Conservation (phyloP, 1,140 invertebrate genomes). For the Propsilocerus akamusi region DNA sequence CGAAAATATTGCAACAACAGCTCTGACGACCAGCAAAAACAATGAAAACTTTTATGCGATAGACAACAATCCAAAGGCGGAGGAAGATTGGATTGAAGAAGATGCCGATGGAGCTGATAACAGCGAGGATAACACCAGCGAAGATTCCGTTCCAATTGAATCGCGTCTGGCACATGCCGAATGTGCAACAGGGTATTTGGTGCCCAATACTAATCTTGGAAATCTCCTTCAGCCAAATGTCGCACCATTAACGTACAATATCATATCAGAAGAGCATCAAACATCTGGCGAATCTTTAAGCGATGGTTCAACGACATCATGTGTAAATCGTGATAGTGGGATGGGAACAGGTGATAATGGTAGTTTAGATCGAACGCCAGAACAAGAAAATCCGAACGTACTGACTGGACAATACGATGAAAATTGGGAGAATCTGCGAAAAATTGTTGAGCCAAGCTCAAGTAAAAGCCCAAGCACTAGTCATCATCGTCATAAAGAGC, state of each 20-base stretch:
- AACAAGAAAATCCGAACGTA: not conserved
- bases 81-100: not conserved
- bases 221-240: conserved; percentile 22
- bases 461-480: not conserved
- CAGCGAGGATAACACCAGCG: not conserved
- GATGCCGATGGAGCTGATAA: conserved; percentile 17
- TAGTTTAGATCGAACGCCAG: conserved; percentile 37
- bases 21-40: not conserved
- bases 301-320: conserved; percentile 11
- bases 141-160: not conserved
- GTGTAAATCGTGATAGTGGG: conserved; percentile 33
- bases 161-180: conserved; percentile 14
- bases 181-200: conserved; percentile 22
- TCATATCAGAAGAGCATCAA: conserved; percentile 9
- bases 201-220: conserved; percentile 24
- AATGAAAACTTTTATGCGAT: not conserved
- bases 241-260: conserved; percentile 16
- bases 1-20: conserved; percentile 9
- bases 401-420: conserved; percentile 18
- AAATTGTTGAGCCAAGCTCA: not conserved
- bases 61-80: not conserved
- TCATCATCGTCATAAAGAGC: not conserved
- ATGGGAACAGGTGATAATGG: conserved; percentile 50
- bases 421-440: conserved; percentile 26
- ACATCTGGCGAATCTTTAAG: conserved; percentile 16